phyloP scores from a whole-genome alignment of 2,888 invertebrate genomes.

The Dolichomitus sp. region DNA sequence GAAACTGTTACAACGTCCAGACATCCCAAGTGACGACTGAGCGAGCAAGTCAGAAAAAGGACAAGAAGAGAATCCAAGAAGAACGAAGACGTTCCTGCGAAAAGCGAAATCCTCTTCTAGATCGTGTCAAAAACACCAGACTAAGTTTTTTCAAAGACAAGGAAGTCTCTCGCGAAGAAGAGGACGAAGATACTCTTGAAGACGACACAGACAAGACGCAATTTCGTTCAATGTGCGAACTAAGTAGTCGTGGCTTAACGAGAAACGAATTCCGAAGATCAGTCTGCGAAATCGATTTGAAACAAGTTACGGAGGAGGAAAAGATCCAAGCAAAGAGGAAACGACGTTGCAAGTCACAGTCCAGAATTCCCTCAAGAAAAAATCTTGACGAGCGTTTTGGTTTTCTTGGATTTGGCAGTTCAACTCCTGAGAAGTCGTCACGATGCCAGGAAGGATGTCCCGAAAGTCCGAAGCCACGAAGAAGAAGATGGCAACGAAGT shows the following conservation, averaged over 20 bases:
- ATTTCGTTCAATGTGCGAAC: slow-evolving; percentile 79
- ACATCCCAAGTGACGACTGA: slow-evolving; percentile 86
- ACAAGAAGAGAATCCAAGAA: slow-evolving; percentile 87
- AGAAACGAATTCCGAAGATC: slow-evolving; percentile 80
- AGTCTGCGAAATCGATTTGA: slow-evolving; percentile 80
- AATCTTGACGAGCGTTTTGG: slow-evolving; percentile 75
- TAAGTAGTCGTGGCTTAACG: slow-evolving; percentile 72
- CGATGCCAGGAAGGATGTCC: slow-evolving; percentile 65
- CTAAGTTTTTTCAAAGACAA: slow-evolving; percentile 89
- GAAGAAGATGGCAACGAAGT: slow-evolving; percentile 73
- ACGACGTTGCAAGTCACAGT: slow-evolving; percentile 82
- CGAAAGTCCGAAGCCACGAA: slow-evolving; percentile 69
- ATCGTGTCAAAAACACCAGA: slow-evolving; percentile 91
- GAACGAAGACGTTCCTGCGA: slow-evolving; percentile 87
- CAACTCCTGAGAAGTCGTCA: slow-evolving; percentile 66
- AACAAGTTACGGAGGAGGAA: slow-evolving; percentile 78
- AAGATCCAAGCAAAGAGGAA: slow-evolving; percentile 78
- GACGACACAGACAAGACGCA: slow-evolving; percentile 73
- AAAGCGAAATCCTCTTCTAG: slow-evolving; percentile 90
- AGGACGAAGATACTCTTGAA: slow-evolving; percentile 70
- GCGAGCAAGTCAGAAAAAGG: slow-evolving; percentile 88
- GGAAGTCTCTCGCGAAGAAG: slow-evolving; percentile 71
- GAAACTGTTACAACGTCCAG: slow-evolving; percentile 90
- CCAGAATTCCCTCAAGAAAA: slow-evolving; percentile 73
- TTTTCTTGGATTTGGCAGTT: slow-evolving; percentile 76